Conservation (phyloP, 2,888 invertebrate genomes). For the Allophyes oxyacanthae region DNA sequence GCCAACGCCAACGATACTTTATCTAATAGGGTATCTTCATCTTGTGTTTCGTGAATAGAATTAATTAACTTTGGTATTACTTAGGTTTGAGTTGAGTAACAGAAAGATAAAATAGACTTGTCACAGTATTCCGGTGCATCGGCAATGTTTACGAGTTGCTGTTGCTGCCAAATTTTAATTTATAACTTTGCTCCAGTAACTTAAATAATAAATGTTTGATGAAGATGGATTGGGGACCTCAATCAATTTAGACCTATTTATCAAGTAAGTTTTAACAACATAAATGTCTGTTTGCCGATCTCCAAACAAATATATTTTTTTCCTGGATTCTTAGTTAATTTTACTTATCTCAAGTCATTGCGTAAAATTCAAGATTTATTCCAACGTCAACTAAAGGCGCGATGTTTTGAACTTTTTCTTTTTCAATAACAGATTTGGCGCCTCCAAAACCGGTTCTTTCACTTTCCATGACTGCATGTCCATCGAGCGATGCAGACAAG, state of each 20-base stretch:
- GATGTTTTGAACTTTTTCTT: constrained; percentile 67
- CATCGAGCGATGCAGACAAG: constrained; percentile 64
- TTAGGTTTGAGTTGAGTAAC: constrained; percentile 12
- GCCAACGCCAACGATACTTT: constrained; percentile 9
- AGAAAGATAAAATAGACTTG: constrained; percentile 37
- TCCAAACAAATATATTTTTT: constrained; percentile 1
- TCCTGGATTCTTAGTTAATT: constrained; percentile 2
- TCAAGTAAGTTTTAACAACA: constrained; percentile 14
- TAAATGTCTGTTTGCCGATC: constrained; percentile 11
- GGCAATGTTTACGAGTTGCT: constrained; percentile 45
- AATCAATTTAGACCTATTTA: constrained; percentile 17
- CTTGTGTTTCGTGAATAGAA: constrained; percentile 27
- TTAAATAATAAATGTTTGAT: constrained; percentile 43
- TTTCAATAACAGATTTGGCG: constrained; percentile 69
- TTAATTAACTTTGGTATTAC: constrained; percentile 40
- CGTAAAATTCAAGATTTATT: constrained; percentile 18
- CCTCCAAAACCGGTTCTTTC: constrained; percentile 79
- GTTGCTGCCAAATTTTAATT: constrained; percentile 57
- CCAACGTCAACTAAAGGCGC: constrained; percentile 25
- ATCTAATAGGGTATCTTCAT: constrained; percentile 16
- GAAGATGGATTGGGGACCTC: constrained; percentile 21
- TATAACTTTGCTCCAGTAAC: constrained; percentile 48
- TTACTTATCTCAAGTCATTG: constrained; percentile 17
- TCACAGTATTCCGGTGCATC: constrained; percentile 46
- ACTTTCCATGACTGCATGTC: constrained; percentile 75